Conservation (phyloP, 2,797 vertebrate genomes). For the Sebastes vulpes region DNA sequence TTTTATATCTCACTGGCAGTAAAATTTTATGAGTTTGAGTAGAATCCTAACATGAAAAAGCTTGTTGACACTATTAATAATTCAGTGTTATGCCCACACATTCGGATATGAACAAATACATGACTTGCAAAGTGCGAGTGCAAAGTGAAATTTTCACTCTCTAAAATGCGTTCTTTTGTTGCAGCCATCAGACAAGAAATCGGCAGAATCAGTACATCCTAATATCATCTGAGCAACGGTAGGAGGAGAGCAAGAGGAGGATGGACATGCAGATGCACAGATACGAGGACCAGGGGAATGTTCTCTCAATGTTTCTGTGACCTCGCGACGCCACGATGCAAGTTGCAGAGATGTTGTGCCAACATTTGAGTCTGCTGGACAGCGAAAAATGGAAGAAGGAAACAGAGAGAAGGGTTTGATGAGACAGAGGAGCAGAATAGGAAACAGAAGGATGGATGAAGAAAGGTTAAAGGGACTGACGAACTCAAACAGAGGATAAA, state of each 20-base stretch:
- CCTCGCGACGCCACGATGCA: constrained; percentile 65
- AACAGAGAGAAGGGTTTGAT: constrained; percentile 25
- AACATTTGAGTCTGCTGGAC: constrained; percentile 90
- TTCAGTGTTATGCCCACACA: not conserved
- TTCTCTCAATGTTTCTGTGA: constrained; percentile 87
- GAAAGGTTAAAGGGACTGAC: constrained; percentile 37
- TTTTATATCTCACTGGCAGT: not conserved
- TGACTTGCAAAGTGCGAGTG: not conserved
- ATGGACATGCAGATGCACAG: constrained; percentile 84
- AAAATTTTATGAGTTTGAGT: not conserved
- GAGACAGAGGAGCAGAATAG: constrained; percentile 10
- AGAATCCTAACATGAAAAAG: not conserved
- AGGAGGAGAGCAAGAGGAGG: constrained; percentile 77
- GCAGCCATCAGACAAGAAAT: constrained; percentile 98
- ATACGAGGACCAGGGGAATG: constrained; percentile 77
- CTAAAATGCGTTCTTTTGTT: not conserved
- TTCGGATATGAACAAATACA: not conserved
- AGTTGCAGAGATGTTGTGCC: constrained; percentile 88
- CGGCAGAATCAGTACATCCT: constrained; percentile 95
- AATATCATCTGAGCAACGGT: constrained; percentile 83
- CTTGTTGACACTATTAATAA: not conserved
- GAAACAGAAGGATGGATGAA: constrained; percentile 15
- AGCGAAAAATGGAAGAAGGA: constrained; percentile 65
- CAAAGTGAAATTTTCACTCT: not conserved
- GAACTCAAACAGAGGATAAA: constrained; percentile 59